Evolutionary conservation across 2,113 vertebrate species (phyloP), one percentile per base, ranked within the genome.

Genomic region (Pampusana beccarii): DNA sequence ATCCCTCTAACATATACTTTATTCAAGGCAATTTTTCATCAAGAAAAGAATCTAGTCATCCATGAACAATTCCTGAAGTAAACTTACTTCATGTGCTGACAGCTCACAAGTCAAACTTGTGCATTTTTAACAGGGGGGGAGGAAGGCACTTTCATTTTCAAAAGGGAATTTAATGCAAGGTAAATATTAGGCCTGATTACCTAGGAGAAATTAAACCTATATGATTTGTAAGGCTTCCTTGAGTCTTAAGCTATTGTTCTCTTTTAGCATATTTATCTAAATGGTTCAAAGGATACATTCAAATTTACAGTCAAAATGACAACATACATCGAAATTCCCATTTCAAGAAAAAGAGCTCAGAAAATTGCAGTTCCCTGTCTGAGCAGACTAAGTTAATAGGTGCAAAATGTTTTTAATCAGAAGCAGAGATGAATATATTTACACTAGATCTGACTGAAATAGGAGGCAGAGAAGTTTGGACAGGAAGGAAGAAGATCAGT

Each of bases 341-440:
- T 84, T 91, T 89, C 36, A 89, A 89, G 69, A 60, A 83, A 80
- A 74, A 92, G 18, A 79, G 83, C 70, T 92, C n/a, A 79, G 88
- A 93, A 94, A 96, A 89, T 36, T 72, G 29, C 50, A 65, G 26
- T 42, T 93, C 58, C 80, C 73, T 83, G 19, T 40, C 60, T 57
- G 72, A 85, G 61, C 53, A 72, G 57, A 88, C 69, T 86, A 86
- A 95, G 77, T 88, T 96, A 96, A 95, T 92, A 97, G 93, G 91
- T 89, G 93, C 73, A 93, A 95, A 96, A 91, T 91, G 95, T 11
- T 80, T 97, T 96, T 96, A 97, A 96, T 97, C 88, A 95, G 78
- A 95, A 92, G 86, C 93, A 93, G 95, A 97, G 86, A 88, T 1
- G 5, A 94, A 78, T 93, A 86, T 84, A 96, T 96, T 96, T 96